phyloP scores from a whole-genome alignment of 2,113 vertebrate species.

The Geothlypis trichas region DNA sequence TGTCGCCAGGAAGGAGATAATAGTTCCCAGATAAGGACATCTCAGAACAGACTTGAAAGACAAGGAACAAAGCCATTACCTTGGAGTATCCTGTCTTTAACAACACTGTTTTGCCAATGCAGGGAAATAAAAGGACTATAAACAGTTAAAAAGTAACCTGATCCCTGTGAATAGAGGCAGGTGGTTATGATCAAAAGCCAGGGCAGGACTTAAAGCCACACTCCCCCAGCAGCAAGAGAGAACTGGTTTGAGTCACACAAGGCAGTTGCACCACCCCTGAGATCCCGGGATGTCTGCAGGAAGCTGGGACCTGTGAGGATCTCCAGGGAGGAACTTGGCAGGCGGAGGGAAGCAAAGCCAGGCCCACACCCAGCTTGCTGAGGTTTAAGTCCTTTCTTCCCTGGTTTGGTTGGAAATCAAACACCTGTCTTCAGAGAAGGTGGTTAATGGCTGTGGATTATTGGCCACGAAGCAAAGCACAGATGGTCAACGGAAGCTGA shows the following conservation, averaged over 20 bases:
- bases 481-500: not conserved
- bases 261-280: not conserved
- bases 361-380: not conserved
- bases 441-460: not conserved
- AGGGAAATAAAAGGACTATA: constrained; percentile 47
- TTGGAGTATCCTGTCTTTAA: constrained; percentile 45
- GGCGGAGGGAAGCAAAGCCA: not conserved
- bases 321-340: not conserved
- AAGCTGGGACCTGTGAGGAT: not conserved
- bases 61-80: constrained; percentile 27
- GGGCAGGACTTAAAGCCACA: constrained; percentile 37
- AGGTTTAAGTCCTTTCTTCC: not conserved
- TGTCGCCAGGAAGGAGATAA: constrained; percentile 38
- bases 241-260: constrained; percentile 43
- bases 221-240: not conserved
- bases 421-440: not conserved
- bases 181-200: constrained; percentile 52
- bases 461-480: not conserved
- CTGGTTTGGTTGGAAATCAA: not conserved
- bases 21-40: constrained; percentile 48
- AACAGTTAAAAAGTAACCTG: constrained; percentile 63
- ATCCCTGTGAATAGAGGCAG: constrained; percentile 42
- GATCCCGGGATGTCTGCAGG: not conserved
- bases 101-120: constrained; percentile 14
- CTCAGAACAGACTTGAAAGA: constrained; percentile 30